These are phyloP conservation scores for Corydoras maculifer DNA, from an alignment of 2,113 vertebrate genomes.

Conservation along the genomic window DNA sequence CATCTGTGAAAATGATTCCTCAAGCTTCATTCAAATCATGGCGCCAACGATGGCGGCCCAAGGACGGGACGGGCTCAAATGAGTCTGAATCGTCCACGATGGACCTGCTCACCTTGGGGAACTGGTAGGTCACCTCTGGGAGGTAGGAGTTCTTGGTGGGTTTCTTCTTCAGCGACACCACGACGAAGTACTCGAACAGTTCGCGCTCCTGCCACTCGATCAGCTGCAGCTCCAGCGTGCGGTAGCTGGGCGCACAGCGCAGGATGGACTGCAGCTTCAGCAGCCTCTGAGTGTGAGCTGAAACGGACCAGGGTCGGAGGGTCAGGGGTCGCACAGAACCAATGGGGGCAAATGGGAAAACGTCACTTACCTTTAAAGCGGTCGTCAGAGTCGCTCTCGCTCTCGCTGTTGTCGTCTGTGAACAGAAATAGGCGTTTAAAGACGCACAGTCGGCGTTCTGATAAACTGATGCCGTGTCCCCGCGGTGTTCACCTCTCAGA, in stretches of 20 bases:
- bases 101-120: constrained; percentile 81
- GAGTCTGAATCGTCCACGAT: neutral
- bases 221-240: constrained; percentile 92
- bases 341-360: neutral
- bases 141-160: constrained; percentile 87
- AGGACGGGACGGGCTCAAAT: too few relatives aligned
- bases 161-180: constrained; percentile 95
- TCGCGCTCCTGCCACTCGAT: constrained; percentile 98
- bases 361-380: constrained; percentile 91
- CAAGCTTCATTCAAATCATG: too few relatives aligned
- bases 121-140: constrained; percentile 95
- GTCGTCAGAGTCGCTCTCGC: constrained; percentile 98
- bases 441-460: constrained; percentile 42
- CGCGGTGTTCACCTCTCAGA: constrained; percentile 79
- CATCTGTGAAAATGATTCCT: too few relatives aligned
- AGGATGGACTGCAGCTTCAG: constrained; percentile 92
- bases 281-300: constrained; percentile 92
- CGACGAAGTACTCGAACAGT: constrained; percentile 96
- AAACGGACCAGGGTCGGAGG: neutral
- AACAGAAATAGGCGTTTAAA: constrained; percentile 46
- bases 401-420: constrained; percentile 98
- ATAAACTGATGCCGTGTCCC: neutral
- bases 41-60: too few relatives aligned
- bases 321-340: neutral
- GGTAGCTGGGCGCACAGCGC: constrained; percentile 88